Evolutionary conservation across 2,888 invertebrate genomes (phyloP).

Genomic region (Napeogenes sylphis): DNA sequence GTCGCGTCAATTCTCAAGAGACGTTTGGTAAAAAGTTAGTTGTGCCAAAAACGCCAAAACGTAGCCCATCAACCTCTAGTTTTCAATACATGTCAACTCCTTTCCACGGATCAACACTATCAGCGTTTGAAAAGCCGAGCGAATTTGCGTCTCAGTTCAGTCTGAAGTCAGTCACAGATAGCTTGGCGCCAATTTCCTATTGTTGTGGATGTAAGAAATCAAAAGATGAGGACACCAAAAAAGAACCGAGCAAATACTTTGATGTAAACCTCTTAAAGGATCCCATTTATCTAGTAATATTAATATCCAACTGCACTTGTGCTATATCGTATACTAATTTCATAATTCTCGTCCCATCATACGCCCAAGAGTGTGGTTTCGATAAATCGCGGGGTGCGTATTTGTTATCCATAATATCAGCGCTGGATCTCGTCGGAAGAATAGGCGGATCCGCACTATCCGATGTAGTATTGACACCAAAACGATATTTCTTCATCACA

Average conservation of each 20-base stretch:
- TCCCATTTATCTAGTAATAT: slow-evolving; percentile 87
- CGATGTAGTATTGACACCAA: slow-evolving; percentile 85
- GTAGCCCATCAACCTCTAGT: slow-evolving; percentile 87
- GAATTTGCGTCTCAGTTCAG: slow-evolving; percentile 89
- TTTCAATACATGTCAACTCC: slow-evolving; percentile 91
- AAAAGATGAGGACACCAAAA: slow-evolving; percentile 53
- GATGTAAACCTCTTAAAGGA: slow-evolving; percentile 85
- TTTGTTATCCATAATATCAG: slow-evolving; percentile 87
- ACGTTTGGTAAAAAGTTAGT: slow-evolving; percentile 60
- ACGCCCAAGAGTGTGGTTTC: slow-evolving; percentile 83
- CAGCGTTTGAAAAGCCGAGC: slow-evolving; percentile 85
- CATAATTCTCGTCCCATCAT: slow-evolving; percentile 87
- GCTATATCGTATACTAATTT: slow-evolving; percentile 93
- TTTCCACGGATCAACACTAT: slow-evolving; percentile 89
- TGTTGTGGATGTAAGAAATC: slow-evolving; percentile 60
- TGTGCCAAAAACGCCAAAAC: slow-evolving; percentile 75
- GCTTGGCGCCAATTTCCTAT: slow-evolving; percentile 66
- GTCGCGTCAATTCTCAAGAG: slow-evolving; percentile 59
- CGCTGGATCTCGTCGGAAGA: slow-evolving; percentile 87
- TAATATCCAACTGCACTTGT: slow-evolving; percentile 90
- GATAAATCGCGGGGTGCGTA: slow-evolving; percentile 84
- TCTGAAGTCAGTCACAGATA: slow-evolving; percentile 81
- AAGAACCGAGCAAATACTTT: slow-evolving; percentile 81
- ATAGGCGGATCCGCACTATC: slow-evolving; percentile 92
- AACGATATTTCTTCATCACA: slow-evolving; percentile 89